Evolutionary conservation across 2,888 invertebrate species (phyloP), one percentile per base, ranked within the genome.

Genomic region (Notodonta dromedarius): DNA sequence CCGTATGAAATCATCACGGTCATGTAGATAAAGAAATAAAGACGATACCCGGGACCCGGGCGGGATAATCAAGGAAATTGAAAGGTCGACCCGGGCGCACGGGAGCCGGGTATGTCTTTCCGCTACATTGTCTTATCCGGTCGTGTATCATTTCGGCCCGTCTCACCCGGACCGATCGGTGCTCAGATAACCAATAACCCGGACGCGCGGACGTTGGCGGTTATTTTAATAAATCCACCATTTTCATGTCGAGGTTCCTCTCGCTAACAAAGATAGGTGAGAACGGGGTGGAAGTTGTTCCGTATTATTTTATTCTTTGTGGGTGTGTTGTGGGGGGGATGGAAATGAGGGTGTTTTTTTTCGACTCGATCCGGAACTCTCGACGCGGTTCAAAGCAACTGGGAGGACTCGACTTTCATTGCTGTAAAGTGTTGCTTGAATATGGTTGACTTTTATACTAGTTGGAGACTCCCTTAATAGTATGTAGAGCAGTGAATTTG

Each of bases 41-140:
- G 74, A 78, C 77, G 73, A 77, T 76, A 64, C 62, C 73, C 64
- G 65, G 65, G 53, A 67, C 69, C 73, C 74, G 79, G 74, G 70
- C 74, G 77, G 75, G 76, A 82, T 86, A 87, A 88, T 90, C 85
- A 85, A 84, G 88, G 87, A 91, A 90, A 91, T 91, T 90, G 91
- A 90, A 90, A 89, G 89, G 87, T 88, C 86, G 83, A 79, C 79
- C 84, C 82, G 85, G 77, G 76, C 69, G 57, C 40, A 11, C 63
- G 65, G 68, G 66, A 13, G 67, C 81, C 73, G 82, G 80, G 78
- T 80, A 75, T 71, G 78, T 78, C 82, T 82, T 85, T 86, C 84
- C 85, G 82, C 83, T 85, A 87, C 88, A 87, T 87, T 87, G 87
- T 87, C 83, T 87, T 84, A 84, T 84, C 83, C 83, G 86, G 82